Conservation (phyloP, 2,888 invertebrate species). For the Heliconius hortense region DNA sequence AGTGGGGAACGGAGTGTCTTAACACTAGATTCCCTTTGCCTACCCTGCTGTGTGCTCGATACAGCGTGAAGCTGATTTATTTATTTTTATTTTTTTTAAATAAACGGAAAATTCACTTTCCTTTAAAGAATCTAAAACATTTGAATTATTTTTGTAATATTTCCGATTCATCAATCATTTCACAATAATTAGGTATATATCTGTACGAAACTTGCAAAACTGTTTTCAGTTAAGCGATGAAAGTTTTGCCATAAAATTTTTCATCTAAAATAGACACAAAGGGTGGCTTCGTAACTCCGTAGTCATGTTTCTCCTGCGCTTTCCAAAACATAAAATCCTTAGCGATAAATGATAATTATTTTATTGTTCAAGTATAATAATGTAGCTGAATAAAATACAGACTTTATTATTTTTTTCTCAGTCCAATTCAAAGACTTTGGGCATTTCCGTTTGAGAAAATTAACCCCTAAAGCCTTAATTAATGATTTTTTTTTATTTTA, state of each 20-base stretch:
- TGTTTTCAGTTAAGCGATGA: slow-evolving; percentile 17
- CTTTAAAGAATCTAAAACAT: not conserved
- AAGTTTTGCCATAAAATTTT: slow-evolving; percentile 28
- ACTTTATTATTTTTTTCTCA: slow-evolving; percentile 50
- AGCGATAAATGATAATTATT: slow-evolving; percentile 79
- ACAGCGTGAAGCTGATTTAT: too few species aligned
- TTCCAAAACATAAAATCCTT: slow-evolving; percentile 76
- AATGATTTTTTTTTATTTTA: too few species aligned
- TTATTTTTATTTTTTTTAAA: too few species aligned
- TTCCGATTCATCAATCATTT: slow-evolving; percentile 14
- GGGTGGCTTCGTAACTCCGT: slow-evolving; percentile 48
- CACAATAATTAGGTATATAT: slow-evolving; percentile 17
- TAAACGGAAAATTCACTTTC: not conserved
- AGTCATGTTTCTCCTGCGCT: slow-evolving; percentile 50
- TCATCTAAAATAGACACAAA: slow-evolving; percentile 24
- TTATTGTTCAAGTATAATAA: slow-evolving; percentile 80
- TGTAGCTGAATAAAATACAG: slow-evolving; percentile 76
- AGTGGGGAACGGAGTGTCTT: too few species aligned
- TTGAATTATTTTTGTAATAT: not conserved
- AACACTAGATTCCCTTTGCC: too few species aligned
- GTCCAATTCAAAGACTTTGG: slow-evolving; percentile 46
- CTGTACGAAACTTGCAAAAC: not conserved
- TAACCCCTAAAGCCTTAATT: too few species aligned
- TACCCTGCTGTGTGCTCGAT: too few species aligned
- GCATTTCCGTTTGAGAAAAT: not conserved